phyloP scores from a whole-genome alignment of 1,140 invertebrate species.

The silkworm (Bombyx mori) region ASM3026992v2 NC_085111.1:1913001-1913500 shows the following conservation, averaged over 20 bases:
- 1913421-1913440: not conserved
- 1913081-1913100: no score
- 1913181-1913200: constrained; percentile 43
- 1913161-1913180: constrained; percentile 20
- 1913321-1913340: constrained; percentile 17
- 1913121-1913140: no score
- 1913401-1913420: not conserved
- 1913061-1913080: no score
- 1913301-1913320: constrained; percentile 23
- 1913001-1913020: no score
- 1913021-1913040: no score
- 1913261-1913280: constrained; percentile 18
- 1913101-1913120: no score
- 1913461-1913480: no score
- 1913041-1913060: no score
- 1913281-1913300: constrained; percentile 16
- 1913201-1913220: constrained; percentile 24
- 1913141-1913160: not conserved
- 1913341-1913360: constrained; percentile 16
- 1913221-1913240: constrained; percentile 29
- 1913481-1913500: no score
- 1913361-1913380: constrained; percentile 27
- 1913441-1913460: no score
- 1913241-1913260: constrained; percentile 15
- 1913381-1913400: constrained; percentile 34